Evolutionary conservation across 2,113 vertebrate genomes (phyloP), one percentile per base, ranked within the genome.

Genomic region (Forbesichthys agassizii): DNA sequence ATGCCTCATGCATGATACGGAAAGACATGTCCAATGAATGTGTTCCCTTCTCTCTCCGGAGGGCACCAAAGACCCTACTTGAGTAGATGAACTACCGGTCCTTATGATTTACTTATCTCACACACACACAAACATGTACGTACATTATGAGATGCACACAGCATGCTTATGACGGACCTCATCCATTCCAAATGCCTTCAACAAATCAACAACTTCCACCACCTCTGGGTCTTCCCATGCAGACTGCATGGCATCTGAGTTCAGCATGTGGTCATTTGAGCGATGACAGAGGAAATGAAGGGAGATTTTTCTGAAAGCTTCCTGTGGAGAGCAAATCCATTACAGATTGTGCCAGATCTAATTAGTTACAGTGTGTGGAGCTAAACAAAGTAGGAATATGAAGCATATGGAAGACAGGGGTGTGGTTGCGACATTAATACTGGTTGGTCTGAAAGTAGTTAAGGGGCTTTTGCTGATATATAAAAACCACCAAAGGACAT

Each of bases 291-390:
- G 79, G 73, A 89, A 89, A 88, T 88, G 77, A 88, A 82, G 83
- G 82, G 68, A 87, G 87, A 89, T 89, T 89, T 85, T 79, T 82
- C 69, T 79, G 63, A 80, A 79, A 77, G 87, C 84, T 87, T 79
- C 85, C 80, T 71, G 80, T 70, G 74, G 84, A 91, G 76, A 74
- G 78, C 76, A 84, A 84, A 88, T 86, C 87, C 89, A 90, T 91
- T 90, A 90, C 79, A 84, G 84, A 81, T 71, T 79, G 72, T 80
- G 88, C 84, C 88, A 87, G 85, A 89, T 87, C 84, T 85, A 90
- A 91, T 91, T 90, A 90, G 86, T 82, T 86, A 84, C 68, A 85
- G 82, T 80, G 82, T 86, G 85, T 88, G 82, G 78, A 73, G 88
- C 82, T 80, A 67, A 78, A 80, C 74, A 84, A 81, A 71, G 64